Evolutionary conservation across 2,797 vertebrate genomes (phyloP), one percentile per base, ranked within the genome.

Genomic region (Serranus cabrilla): DNA sequence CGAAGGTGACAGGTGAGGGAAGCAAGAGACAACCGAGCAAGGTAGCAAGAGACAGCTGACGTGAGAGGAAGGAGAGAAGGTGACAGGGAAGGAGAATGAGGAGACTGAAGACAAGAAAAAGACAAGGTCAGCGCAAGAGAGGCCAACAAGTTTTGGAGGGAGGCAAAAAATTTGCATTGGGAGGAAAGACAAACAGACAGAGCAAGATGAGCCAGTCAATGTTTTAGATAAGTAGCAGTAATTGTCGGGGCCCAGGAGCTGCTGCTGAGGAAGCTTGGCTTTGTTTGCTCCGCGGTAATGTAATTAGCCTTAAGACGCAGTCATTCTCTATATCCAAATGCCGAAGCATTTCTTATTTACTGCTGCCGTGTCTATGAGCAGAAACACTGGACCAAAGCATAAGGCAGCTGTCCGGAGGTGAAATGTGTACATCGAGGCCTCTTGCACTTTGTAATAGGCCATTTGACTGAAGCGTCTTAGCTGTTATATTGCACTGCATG

Each of bases 1-100:
- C n/a, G 11, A 74, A 79, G 73, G 72, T 76, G 91, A 87, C 84
- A 82, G 85, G 81, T 90, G 82, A 83, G 67, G 64, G 74, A 75
- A 72, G 77, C 61, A 37, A 68, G 65, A 82, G 83, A 75, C 74
- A 71, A 64, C 20, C 20, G 21, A 66, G 81, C 42, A 23, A 66
- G 66, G 47, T 17, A 46, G 78, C 78, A 60, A 67, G 50, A 71
- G 90, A 89, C 85, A 81, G 74, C 74, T 83, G 83, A 85, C 13
- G 47, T 2, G 52, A 59, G 55, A 25, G 50, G 42, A 65, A 65
- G 65, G 50, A 68, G 65, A 60, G 60, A 74, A 63, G 76, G 62
- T 51, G 81, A 82, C 79, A 63, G 74, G 27, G 43, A 62, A 72
- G 74, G 78, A 65, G 46, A 64, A 55, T 20, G 39, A 56, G 39